Percentiles rank a stretch among this genome's conserved stretches.
These are phyloP conservation scores for Phylloscopus whistleri DNA, from an alignment of 2,113 vertebrate species.

Conservation along the genomic window DNA sequence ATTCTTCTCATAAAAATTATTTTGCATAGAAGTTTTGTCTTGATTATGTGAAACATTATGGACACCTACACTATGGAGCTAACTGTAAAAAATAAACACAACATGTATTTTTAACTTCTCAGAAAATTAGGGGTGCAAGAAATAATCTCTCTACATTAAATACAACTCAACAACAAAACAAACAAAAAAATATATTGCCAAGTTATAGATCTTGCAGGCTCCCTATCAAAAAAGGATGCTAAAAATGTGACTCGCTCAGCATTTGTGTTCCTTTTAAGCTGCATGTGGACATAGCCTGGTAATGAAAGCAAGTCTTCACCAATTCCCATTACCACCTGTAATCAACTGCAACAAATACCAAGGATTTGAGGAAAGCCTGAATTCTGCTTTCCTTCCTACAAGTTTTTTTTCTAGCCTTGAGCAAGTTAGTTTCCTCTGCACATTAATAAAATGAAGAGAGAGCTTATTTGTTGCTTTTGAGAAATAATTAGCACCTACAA, in stretches of 20 bases:
- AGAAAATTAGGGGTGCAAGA: not conserved
- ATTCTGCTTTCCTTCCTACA: not conserved
- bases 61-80: not conserved
- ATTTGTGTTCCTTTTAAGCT: not conserved
- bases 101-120: not conserved
- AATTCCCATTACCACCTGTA: not conserved
- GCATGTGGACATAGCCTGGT: not conserved
- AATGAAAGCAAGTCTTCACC: not conserved
- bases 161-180: not conserved
- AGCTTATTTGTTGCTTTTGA: not conserved
- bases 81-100: not conserved
- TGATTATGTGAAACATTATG: not conserved
- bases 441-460: not conserved
- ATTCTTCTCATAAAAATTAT: slow-evolving; percentile 20
- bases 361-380: not conserved
- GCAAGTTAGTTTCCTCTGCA: not conserved
- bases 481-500: not conserved
- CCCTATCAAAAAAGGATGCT: not conserved
- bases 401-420: not conserved
- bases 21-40: slow-evolving; percentile 9
- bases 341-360: not conserved
- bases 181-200: not conserved
- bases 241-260: not conserved
- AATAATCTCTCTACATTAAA: not conserved
- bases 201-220: not conserved